Evolutionary conservation across 2,888 invertebrate genomes (phyloP), one percentile per base, ranked within the genome.

Genomic region (Ctenicera cuprea): DNA sequence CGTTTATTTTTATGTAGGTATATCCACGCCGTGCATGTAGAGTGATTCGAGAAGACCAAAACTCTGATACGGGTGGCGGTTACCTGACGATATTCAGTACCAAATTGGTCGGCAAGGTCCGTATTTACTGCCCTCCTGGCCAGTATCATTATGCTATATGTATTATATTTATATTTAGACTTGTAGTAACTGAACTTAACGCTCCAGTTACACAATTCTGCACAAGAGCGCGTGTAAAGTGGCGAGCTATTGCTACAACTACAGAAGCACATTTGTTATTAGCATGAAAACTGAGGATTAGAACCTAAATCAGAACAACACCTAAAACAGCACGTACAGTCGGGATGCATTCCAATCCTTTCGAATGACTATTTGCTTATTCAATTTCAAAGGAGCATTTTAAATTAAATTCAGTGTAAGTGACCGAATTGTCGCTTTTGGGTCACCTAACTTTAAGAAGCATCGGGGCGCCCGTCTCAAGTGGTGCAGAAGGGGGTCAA

Each of bases 21-120:
- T 84, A 85, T 81, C 83, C 80, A 85, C 83, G 82, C 79, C 82
- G 82, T 82, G 82, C 84, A 83, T 82, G 82, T 82, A 82, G 83
- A 84, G 82, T 84, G 83, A 82, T 83, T 80, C 78, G 78, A 80
- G 79, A 78, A 77, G 81, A 75, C 83, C 83, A 84, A 76, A 77
- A 71, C 78, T 76, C 70, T 63, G 76, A 63, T 81, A 75, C 71
- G 70, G 74, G 75, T 79, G 75, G 79, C 74, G 67, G 66, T 78
- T 77, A 77, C 79, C 70, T 72, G 76, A 61, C 61, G 43, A 70
- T 52, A 70, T 72, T 69, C 77, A 80, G 75, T 77, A 82, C 73
- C 75, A 68, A 75, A 78, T 77, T 82, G 83, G 82, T 80, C 82
- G 74, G 70, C 79, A 81, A 80, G 80, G 79, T 78, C 78, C 78